These are phyloP conservation scores for Phalacrocorax aristotelis DNA, from an alignment of 2,113 vertebrate genomes.

Conservation along the genomic window DNA sequence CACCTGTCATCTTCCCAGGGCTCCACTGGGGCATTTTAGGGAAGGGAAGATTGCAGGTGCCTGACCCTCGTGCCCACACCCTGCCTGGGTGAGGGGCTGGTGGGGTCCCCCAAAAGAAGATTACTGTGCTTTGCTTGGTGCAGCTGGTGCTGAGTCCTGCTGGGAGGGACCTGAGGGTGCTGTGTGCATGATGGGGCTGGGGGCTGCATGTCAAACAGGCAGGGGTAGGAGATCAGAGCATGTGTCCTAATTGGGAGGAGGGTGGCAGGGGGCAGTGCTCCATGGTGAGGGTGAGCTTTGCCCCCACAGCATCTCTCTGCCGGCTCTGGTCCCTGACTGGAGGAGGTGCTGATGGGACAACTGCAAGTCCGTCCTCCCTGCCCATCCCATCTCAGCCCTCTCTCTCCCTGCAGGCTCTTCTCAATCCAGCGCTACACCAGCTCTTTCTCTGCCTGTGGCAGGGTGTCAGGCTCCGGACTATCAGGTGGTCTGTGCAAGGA, in stretches of 20 bases:
- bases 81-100: neutral
- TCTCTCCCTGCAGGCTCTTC: neutral
- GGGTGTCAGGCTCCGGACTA: neutral
- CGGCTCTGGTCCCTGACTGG: neutral
- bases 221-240: neutral
- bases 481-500: neutral
- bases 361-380: neutral
- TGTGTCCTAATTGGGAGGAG: neutral
- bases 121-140: neutral
- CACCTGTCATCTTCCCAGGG: neutral
- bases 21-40: neutral
- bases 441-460: neutral
- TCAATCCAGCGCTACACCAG: neutral
- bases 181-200: fast-evolving
- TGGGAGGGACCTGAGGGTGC: neutral
- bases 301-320: neutral
- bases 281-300: neutral
- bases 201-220: neutral
- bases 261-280: neutral
- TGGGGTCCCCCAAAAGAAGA: neutral
- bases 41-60: neutral
- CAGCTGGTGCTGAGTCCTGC: neutral
- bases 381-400: neutral
- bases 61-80: too few species aligned
- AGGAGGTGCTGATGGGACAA: neutral